Conservation (phyloP, 2,797 vertebrate genomes). For the Phoeniculus purpureus region DNA sequence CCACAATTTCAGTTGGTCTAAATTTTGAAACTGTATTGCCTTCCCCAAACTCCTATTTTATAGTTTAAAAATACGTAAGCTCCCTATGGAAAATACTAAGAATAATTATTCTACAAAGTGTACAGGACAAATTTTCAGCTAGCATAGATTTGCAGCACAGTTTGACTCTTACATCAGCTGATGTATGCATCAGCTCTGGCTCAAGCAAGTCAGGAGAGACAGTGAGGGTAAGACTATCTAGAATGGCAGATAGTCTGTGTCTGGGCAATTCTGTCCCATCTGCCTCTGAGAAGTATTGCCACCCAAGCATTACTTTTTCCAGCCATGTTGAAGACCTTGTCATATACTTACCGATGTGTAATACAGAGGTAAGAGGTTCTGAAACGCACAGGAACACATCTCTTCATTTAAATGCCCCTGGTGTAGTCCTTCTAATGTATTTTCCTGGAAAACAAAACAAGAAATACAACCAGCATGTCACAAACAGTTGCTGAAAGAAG, state of each 20-base stretch:
- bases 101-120: neutral
- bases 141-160: neutral
- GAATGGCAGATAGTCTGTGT: neutral
- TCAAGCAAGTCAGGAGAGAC: neutral
- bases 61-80: neutral
- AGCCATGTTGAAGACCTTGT: neutral
- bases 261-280: neutral
- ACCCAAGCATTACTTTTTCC: neutral
- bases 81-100: neutral
- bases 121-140: neutral
- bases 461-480: neutral
- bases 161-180: neutral
- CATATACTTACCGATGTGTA: conserved; percentile 83
- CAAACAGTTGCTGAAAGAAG: neutral
- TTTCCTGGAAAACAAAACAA: conserved; percentile 78
- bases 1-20: neutral
- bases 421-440: conserved; percentile 81
- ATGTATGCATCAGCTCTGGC: neutral
- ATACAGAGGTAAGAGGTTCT: conserved; percentile 83
- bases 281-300: neutral
- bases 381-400: conserved; percentile 82
- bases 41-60: neutral
- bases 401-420: conserved; percentile 84
- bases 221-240: neutral
- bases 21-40: neutral